Evolutionary conservation across 2,888 invertebrate genomes (phyloP).

Genomic region (Latrodectus elegans): DNA sequence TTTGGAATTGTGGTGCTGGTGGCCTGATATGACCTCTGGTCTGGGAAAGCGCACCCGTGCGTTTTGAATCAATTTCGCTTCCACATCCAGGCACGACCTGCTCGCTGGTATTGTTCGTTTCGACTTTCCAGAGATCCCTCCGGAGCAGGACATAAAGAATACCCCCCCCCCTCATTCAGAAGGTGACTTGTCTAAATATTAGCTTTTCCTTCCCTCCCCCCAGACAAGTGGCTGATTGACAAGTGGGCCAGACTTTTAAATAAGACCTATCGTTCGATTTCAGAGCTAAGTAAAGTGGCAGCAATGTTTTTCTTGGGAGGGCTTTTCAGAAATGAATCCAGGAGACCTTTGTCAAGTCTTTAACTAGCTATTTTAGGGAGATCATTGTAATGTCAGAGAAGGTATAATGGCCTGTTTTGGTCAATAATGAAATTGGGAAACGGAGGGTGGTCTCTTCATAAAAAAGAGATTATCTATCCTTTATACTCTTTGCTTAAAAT

Average conservation of each 20-base stretch:
- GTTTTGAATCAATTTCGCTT: neutral
- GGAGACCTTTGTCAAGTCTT: constrained; percentile 21
- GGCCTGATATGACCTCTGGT: neutral
- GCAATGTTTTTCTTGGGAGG: constrained; percentile 35
- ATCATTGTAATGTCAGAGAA: no score
- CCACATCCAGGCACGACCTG: neutral
- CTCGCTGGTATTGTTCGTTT: neutral
- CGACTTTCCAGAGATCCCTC: neutral
- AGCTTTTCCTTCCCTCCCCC: constrained; percentile 27
- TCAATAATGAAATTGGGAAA: no score
- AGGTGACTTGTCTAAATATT: constrained; percentile 61
- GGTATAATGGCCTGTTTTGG: no score
- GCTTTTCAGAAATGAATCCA: constrained; percentile 7
- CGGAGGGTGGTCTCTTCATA: no score
- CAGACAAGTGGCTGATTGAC: constrained; percentile 39
- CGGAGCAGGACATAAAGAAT: neutral
- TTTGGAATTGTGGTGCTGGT: no score
- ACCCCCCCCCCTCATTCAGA: neutral
- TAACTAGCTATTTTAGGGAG: no score
- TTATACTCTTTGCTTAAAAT: no score
- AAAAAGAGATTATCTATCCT: no score
- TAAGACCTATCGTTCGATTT: constrained; percentile 54
- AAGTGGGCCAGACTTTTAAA: constrained; percentile 13
- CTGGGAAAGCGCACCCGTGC: neutral
- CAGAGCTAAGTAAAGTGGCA: constrained; percentile 17